These are phyloP conservation scores for Apostichopus parvimensis DNA, from an alignment of 35 echinoderm and acorn worm species.

Conservation along the genomic window DNA sequence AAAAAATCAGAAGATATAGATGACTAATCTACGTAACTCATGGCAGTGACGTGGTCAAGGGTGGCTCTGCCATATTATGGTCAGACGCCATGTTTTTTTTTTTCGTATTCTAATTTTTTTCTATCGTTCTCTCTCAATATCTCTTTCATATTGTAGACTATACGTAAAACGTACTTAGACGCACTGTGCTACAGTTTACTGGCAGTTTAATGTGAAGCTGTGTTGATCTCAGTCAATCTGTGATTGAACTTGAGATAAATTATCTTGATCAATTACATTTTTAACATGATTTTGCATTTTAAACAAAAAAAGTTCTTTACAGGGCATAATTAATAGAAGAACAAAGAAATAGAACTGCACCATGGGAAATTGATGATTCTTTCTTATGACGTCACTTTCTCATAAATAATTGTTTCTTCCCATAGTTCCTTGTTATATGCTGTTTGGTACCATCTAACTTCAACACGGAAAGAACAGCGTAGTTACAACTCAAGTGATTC, in stretches of 20 bases:
- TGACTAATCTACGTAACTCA: not conserved
- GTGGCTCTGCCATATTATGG: slow-evolving; percentile 12
- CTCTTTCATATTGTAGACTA: slow-evolving; percentile 3
- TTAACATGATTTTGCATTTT: not conserved
- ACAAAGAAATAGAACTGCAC: too few relatives aligned
- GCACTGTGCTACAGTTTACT: not conserved
- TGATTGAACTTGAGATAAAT: not conserved
- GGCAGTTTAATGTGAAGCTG: slow-evolving; percentile 13
- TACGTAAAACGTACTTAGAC: not conserved
- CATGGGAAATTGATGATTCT: not conserved
- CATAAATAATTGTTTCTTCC: not conserved
- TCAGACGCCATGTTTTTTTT: slow-evolving; percentile 2
- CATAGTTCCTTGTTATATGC: not conserved
- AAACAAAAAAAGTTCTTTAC: not conserved
- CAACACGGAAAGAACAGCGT: too few relatives aligned
- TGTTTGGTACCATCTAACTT: too few relatives aligned
- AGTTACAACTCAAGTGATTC: too few relatives aligned
- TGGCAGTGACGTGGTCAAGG: slow-evolving; percentile 26
- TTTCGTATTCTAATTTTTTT: too few relatives aligned
- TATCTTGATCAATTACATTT: not conserved
- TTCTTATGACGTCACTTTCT: not conserved
- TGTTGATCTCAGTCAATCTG: not conserved
- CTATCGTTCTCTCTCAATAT: too few relatives aligned
- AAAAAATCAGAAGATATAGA: not conserved
- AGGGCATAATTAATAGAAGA: not conserved